phyloP scores from a whole-genome alignment of 1,140 invertebrate species.

The Aphaenogaster rudis region DNA sequence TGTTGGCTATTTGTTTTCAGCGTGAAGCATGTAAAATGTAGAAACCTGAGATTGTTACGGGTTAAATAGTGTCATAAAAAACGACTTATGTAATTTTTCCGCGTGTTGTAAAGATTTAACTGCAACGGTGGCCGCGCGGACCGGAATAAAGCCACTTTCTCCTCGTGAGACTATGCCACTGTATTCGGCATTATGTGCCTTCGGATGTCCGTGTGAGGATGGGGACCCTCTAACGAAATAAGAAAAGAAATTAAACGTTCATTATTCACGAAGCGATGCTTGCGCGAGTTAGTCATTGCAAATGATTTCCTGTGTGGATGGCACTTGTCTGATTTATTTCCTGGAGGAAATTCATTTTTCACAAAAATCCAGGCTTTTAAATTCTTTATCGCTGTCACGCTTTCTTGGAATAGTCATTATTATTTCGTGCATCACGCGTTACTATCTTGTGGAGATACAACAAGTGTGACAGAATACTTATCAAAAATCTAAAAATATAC shows the following conservation, averaged over 20 bases:
- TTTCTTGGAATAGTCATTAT: conserved; percentile 29
- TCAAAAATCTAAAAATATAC: background rate
- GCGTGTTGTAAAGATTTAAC: conserved; percentile 19
- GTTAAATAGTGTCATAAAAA: background rate
- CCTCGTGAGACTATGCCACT: conserved; percentile 18
- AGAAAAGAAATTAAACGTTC: background rate
- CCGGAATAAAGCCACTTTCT: conserved; percentile 50
- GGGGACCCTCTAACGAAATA: background rate
- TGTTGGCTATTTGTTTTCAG: background rate
- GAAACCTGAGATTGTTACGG: background rate
- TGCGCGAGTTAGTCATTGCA: background rate
- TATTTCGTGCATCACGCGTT: background rate
- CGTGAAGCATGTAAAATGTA: background rate
- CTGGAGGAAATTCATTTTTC: conserved; percentile 16
- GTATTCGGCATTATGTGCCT: conserved; percentile 1
- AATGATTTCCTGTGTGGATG: conserved; percentile 11
- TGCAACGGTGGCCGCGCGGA: background rate
- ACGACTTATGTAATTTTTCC: conserved; percentile 18
- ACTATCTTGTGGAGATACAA: background rate
- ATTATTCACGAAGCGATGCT: background rate
- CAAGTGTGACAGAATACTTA: background rate
- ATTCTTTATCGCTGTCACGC: conserved; percentile 22
- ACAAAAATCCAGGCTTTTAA: background rate
- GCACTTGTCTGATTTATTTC: conserved; percentile 11
- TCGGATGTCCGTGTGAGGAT: background rate